Evolutionary conservation across 2,888 invertebrate genomes (phyloP).

Genomic region (Cantharis rufa): DNA sequence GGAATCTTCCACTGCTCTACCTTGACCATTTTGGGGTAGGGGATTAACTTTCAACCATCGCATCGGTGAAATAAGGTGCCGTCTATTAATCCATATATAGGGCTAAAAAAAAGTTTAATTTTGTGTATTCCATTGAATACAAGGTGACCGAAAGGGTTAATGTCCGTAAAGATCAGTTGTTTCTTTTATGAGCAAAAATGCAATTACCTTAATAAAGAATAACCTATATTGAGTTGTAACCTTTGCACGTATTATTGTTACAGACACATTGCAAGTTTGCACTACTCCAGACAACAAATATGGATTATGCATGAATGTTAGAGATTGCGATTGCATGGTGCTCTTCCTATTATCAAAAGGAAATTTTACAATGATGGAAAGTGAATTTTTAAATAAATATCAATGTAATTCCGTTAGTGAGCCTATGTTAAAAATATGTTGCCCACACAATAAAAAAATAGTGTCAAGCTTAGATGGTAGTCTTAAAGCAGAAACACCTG

Average conservation of each 20-base stretch:
- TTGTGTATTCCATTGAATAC: too few species aligned
- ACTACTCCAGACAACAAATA: background rate
- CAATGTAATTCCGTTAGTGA: background rate
- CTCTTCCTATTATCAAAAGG: background rate
- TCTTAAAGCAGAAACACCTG: too few species aligned
- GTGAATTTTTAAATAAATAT: background rate
- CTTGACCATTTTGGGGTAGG: too few species aligned
- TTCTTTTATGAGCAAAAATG: too few species aligned
- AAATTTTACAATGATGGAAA: background rate
- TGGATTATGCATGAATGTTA: background rate
- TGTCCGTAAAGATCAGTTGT: too few species aligned
- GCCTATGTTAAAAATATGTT: background rate
- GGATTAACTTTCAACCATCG: too few species aligned
- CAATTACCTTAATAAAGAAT: too few species aligned
- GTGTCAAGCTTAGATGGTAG: background rate
- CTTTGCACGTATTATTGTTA: background rate
- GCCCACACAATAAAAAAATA: background rate
- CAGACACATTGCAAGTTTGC: background rate
- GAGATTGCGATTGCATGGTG: background rate
- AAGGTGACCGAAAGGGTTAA: too few species aligned
- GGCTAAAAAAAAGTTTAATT: too few species aligned
- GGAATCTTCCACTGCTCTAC: too few species aligned
- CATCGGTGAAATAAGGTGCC: too few species aligned
- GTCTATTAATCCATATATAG: too few species aligned
- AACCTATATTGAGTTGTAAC: background rate